Conservation (phyloP, 2,797 vertebrate species). For the Gymnodraco acuticeps region DNA sequence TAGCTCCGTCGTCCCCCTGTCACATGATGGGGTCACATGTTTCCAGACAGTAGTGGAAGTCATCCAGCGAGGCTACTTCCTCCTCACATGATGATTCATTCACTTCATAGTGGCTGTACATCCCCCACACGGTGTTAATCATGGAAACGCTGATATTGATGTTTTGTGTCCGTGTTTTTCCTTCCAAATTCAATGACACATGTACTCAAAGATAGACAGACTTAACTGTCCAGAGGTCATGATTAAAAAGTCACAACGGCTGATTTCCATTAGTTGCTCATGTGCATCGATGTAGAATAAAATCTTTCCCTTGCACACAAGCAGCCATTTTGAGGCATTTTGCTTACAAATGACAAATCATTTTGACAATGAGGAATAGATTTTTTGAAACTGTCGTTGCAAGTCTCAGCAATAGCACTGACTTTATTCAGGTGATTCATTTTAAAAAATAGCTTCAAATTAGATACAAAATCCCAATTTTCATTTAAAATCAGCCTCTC, state of each 20-base stretch:
- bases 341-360: neutral
- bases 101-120: conserved; percentile 45
- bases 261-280: neutral
- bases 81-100: conserved; percentile 76
- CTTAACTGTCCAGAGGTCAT: conserved; percentile 13
- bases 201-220: neutral
- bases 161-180: conserved; percentile 8
- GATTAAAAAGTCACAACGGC: conserved; percentile 20
- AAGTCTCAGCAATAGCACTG: conserved; percentile 22
- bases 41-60: conserved; percentile 58
- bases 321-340: neutral
- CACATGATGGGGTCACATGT: conserved; percentile 77
- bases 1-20: conserved; percentile 41
- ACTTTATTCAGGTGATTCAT: neutral
- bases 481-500: no score
- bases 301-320: neutral
- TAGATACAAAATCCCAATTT: neutral
- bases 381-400: neutral
- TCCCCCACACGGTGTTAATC: conserved; percentile 45
- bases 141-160: conserved; percentile 53
- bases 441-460: conserved; percentile 9
- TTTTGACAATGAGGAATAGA: neutral
- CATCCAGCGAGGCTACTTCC: conserved; percentile 70
- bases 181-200: neutral
- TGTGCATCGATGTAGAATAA: neutral